Evolutionary conservation across 2,113 vertebrate genomes (phyloP).

Genomic region (Xerus inauris): DNA sequence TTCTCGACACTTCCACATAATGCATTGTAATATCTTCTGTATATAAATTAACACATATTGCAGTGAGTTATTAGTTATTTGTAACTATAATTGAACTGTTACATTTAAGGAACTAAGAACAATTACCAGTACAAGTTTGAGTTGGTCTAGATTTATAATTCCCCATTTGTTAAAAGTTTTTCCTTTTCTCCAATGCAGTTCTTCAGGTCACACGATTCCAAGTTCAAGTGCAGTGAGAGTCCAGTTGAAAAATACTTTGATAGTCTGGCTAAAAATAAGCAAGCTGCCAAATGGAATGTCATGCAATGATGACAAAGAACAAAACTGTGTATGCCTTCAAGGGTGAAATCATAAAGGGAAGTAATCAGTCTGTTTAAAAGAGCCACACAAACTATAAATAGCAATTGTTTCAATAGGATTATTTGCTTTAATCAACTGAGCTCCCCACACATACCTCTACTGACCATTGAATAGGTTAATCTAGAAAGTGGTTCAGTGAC

Average conservation of each 20-base stretch:
- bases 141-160: slow-evolving; percentile 99
- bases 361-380: slow-evolving; percentile 54
- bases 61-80: slow-evolving; percentile 34
- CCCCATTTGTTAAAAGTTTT: slow-evolving; percentile 90
- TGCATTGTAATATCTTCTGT: slow-evolving; percentile 40
- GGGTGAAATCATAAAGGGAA: slow-evolving; percentile 59
- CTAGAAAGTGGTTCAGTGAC: neutral
- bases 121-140: slow-evolving; percentile 97
- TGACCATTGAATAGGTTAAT: neutral
- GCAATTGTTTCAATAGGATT: slow-evolving; percentile 40
- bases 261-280: slow-evolving; percentile 95
- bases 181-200: slow-evolving; percentile 82
- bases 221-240: slow-evolving; percentile 85
- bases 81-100: neutral
- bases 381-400: slow-evolving; percentile 11
- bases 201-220: slow-evolving; percentile 86
- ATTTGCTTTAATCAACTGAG: neutral
- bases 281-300: slow-evolving; percentile 89
- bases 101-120: slow-evolving; percentile 70
- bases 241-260: slow-evolving; percentile 89
- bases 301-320: slow-evolving; percentile 88
- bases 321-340: slow-evolving; percentile 78
- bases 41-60: slow-evolving; percentile 39
- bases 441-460: neutral
- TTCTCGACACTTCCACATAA: slow-evolving; percentile 53